These are phyloP conservation scores for Ypsolopha scabrella DNA, from an alignment of 2,888 invertebrate species.

Conservation along the genomic window DNA sequence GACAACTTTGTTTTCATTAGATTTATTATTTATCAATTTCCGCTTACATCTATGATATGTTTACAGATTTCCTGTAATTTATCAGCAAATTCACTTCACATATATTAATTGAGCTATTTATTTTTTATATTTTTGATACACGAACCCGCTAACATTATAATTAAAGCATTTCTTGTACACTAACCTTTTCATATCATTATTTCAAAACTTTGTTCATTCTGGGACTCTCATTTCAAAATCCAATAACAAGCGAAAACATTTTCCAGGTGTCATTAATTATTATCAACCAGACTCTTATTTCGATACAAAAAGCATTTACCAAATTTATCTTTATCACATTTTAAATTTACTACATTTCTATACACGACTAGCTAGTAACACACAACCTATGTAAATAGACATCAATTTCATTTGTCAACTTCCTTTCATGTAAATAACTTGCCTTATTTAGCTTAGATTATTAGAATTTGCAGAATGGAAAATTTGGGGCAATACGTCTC, in stretches of 20 bases:
- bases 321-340: constrained; percentile 17
- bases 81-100: neutral
- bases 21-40: too few species aligned
- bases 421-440: neutral
- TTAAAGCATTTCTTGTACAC: constrained; percentile 3
- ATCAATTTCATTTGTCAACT: constrained; percentile 21
- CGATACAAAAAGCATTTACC: neutral
- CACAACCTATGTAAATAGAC: constrained; percentile 31
- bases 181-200: neutral
- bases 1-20: too few species aligned
- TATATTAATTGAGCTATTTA: neutral
- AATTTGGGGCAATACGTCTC: too few species aligned
- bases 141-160: neutral
- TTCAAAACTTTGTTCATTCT: neutral
- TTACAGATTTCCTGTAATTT: constrained; percentile 18
- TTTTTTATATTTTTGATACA: neutral
- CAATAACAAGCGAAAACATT: neutral
- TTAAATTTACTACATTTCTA: constrained; percentile 20
- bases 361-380: constrained; percentile 17
- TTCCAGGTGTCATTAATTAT: neutral
- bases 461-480: too few species aligned
- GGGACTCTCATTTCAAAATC: too few species aligned
- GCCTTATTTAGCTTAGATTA: too few species aligned
- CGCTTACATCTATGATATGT: constrained; percentile 30
- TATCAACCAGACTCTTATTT: too few species aligned